These are phyloP conservation scores for Chauna torquata DNA, from an alignment of 2,113 vertebrate species.

Conservation along the genomic window DNA sequence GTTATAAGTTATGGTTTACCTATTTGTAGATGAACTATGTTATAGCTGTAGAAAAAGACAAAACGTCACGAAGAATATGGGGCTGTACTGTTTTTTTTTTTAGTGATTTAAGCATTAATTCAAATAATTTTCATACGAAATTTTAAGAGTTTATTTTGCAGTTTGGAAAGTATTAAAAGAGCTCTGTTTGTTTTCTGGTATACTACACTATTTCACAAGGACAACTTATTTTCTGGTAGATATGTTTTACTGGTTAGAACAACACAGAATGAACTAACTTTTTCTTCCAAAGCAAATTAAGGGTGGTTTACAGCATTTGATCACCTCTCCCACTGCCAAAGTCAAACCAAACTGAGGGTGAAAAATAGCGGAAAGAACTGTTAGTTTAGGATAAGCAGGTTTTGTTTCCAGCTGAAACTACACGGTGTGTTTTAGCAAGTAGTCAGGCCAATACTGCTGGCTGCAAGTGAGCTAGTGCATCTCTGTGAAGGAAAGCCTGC, in stretches of 20 bases:
- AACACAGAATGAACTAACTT: background rate
- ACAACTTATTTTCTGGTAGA: background rate
- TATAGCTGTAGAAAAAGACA: background rate
- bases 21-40: background rate
- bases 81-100: background rate
- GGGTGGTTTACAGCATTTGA: background rate
- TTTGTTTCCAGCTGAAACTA: conserved; percentile 9
- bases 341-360: background rate
- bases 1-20: background rate
- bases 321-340: background rate
- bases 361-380: background rate
- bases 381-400: conserved; percentile 1
- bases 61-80: background rate
- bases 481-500: background rate
- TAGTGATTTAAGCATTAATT: background rate
- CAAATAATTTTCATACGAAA: background rate
- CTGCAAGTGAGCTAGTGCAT: background rate
- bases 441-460: background rate
- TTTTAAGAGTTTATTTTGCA: background rate
- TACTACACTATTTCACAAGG: background rate
- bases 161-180: background rate
- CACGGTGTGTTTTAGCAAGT: background rate
- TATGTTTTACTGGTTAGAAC: background rate
- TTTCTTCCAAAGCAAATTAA: background rate
- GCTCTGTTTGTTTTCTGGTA: background rate